phyloP scores from a whole-genome alignment of 2,797 vertebrate species.

The Paratrypauchen microcephalus region DNA sequence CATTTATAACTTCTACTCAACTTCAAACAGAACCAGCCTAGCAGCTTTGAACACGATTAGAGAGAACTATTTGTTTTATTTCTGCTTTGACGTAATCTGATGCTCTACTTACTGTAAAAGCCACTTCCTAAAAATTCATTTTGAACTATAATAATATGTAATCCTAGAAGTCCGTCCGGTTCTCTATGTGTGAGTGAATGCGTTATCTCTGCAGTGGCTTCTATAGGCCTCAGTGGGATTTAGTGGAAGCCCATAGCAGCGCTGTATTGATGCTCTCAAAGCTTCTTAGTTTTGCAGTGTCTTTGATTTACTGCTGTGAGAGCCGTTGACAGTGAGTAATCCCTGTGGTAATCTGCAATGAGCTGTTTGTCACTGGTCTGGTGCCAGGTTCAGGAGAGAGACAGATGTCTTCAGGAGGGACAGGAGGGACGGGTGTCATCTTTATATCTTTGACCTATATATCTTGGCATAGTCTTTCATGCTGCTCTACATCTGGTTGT shows the following conservation, averaged over 20 bases:
- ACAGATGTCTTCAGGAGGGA: conserved; percentile 27
- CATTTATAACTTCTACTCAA: not conserved
- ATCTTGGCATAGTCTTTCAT: not conserved
- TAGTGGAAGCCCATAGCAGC: conserved; percentile 14
- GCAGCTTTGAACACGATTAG: conserved; percentile 12
- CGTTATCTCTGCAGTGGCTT: conserved; percentile 14
- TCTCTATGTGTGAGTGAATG: conserved; percentile 6
- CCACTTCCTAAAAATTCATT: not conserved
- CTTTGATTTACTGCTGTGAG: conserved; percentile 66
- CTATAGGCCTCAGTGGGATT: conserved; percentile 22
- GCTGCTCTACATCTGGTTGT: not conserved
- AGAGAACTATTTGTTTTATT: conserved; percentile 13
- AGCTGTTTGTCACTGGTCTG: conserved; percentile 55
- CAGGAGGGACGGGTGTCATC: conserved; percentile 15
- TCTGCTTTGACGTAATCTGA: not conserved
- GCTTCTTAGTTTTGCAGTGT: conserved; percentile 57
- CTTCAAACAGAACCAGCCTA: conserved; percentile 2
- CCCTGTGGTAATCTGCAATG: conserved; percentile 63
- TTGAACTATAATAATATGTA: not conserved
- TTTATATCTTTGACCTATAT: not conserved
- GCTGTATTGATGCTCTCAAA: conserved; percentile 51
- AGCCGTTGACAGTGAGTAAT: conserved; percentile 65
- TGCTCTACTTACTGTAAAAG: not conserved
- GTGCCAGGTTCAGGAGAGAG: conserved; percentile 42
- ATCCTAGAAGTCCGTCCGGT: not conserved